A percentile compares a stretch with the other conserved stretches of the same genome.
These are phyloP conservation scores for Mustela nigripes DNA, from an alignment of 2,113 vertebrate species.

Conservation along the genomic window DNA sequence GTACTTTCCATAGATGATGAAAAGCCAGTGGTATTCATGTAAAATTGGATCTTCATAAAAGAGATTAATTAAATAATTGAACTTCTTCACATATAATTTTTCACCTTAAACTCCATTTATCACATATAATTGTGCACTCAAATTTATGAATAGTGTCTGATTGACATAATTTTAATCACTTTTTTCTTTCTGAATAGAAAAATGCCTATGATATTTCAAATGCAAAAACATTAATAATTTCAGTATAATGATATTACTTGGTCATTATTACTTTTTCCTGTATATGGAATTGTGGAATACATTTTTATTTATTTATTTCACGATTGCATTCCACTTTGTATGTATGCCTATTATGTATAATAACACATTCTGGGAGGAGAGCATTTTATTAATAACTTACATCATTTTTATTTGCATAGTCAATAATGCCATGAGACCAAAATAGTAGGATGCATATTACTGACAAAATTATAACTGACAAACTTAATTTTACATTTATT, in stretches of 20 bases:
- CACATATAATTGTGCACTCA: background rate
- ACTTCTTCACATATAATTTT: background rate
- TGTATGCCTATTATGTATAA: background rate
- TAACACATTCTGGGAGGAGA: background rate
- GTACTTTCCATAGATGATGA: background rate
- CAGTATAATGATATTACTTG: background rate
- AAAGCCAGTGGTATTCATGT: background rate
- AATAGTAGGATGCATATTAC: background rate
- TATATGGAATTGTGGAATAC: background rate
- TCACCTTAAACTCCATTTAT: background rate
- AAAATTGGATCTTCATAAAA: background rate
- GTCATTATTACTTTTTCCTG: background rate
- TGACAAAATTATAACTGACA: background rate
- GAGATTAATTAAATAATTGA: background rate
- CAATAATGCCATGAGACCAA: background rate
- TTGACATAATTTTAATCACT: background rate
- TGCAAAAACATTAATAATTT: slow-evolving; percentile 1
- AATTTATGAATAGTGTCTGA: background rate
- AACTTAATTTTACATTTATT: background rate
- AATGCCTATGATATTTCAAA: background rate
- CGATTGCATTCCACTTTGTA: background rate
- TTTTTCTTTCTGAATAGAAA: background rate
- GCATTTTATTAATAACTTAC: background rate
- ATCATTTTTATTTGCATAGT: slow-evolving; percentile 28
- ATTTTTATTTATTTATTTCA: background rate